Percentiles rank a stretch among this genome's conserved stretches.
phyloP scores from a whole-genome alignment of 1,140 invertebrate genomes.

The Hylaeus anthracinus region DNA sequence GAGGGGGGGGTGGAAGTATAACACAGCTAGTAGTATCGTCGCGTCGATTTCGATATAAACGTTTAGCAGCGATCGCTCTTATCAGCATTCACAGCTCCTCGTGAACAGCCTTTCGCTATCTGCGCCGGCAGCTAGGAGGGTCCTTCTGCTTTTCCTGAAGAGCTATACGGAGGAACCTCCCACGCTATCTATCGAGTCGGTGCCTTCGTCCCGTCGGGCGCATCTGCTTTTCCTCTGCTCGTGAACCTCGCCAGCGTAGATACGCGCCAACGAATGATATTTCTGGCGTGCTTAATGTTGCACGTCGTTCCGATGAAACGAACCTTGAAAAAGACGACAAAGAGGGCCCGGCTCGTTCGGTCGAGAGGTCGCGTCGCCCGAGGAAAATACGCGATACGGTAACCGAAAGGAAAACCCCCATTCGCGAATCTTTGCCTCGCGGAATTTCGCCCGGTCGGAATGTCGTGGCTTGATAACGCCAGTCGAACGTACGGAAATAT shows the following conservation, averaged over 20 bases:
- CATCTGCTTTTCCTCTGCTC: background rate
- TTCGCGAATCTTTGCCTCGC: background rate
- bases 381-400: background rate
- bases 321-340: slow-evolving; percentile 18
- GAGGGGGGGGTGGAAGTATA: background rate
- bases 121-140: background rate
- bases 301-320: slow-evolving; percentile 21
- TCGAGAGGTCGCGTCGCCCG: background rate
- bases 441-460: background rate
- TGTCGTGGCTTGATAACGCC: background rate
- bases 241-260: background rate
- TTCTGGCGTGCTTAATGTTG: slow-evolving; percentile 17
- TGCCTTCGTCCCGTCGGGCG: background rate
- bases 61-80: slow-evolving; percentile 23
- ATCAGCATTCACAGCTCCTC: slow-evolving; percentile 23
- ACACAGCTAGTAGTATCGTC: slow-evolving; percentile 7
- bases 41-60: slow-evolving; percentile 31
- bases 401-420: background rate
- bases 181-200: slow-evolving; percentile 11
- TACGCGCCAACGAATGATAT: slow-evolving; percentile 13
- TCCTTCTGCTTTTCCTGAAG: slow-evolving; percentile 12
- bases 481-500: background rate
- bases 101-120: slow-evolving; percentile 40
- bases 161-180: background rate
- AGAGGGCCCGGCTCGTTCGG: background rate